phyloP scores from a whole-genome alignment of 2,888 invertebrate genomes.

The Macrosiphum euphorbiae region DNA sequence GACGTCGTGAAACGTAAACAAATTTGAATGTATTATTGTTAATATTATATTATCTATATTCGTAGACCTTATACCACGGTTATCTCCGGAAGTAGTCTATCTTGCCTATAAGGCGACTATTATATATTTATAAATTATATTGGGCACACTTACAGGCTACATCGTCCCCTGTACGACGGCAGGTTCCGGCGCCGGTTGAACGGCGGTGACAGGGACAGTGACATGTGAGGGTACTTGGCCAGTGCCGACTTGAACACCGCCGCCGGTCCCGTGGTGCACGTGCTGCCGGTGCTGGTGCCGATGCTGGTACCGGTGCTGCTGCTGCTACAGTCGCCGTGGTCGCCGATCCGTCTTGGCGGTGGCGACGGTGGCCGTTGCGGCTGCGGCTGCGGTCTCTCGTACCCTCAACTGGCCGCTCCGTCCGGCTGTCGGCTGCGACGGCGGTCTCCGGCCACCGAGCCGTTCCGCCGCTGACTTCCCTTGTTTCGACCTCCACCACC shows the following conservation, averaged over 20 bases:
- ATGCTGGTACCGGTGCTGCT: not conserved
- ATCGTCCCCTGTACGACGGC: slow-evolving; percentile 68
- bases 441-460: not conserved
- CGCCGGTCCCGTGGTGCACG: not conserved
- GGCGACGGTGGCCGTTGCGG: not conserved
- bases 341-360: not conserved
- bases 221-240: slow-evolving; percentile 67
- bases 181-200: slow-evolving; percentile 68
- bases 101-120: too few species aligned
- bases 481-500: not conserved
- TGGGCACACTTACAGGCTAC: slow-evolving; percentile 68
- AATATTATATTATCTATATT: too few species aligned
- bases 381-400: slow-evolving; percentile 1
- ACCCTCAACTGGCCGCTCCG: slow-evolving; percentile 33
- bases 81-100: too few species aligned
- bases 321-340: not conserved
- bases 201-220: slow-evolving; percentile 69
- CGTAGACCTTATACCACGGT: too few species aligned
- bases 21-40: too few species aligned
- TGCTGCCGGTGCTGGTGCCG: not conserved
- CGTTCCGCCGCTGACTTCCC: not conserved
- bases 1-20: too few species aligned
- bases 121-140: too few species aligned
- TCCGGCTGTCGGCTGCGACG: not conserved
- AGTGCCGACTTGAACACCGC: not conserved